Evolutionary conservation across 30 jellyfish, hydroid and myxozoan genomes (phyloP).

Genomic region (Nemopilema nomurai): DNA sequence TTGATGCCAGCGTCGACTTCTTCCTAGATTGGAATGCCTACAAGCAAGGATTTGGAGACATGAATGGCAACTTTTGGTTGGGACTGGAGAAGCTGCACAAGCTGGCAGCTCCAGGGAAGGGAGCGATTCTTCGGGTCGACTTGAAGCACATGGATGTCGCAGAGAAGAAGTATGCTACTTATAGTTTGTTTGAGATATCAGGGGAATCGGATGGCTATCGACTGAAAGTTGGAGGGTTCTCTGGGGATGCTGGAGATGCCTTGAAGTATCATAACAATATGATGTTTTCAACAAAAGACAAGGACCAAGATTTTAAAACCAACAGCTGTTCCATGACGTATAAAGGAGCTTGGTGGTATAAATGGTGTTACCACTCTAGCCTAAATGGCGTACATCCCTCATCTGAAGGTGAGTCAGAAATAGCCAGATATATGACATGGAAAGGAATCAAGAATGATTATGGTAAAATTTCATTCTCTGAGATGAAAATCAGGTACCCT

Average conservation of each 20-base stretch:
- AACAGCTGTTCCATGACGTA: slow-evolving; percentile 12
- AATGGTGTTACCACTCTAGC: not conserved
- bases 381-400: slow-evolving; percentile 23
- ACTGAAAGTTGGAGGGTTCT: slow-evolving; percentile 17
- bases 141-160: not conserved
- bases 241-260: slow-evolving; percentile 46
- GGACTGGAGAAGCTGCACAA: slow-evolving; percentile 23
- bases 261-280: slow-evolving; percentile 24
- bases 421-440: slow-evolving; percentile 7
- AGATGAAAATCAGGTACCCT: slow-evolving; percentile 2
- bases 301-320: slow-evolving; percentile 29
- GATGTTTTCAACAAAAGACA: slow-evolving; percentile 41
- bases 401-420: not conserved
- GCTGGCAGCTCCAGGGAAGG: slow-evolving; percentile 26
- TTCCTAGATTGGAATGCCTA: slow-evolving; percentile 32
- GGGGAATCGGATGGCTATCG: slow-evolving; percentile 42
- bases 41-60: slow-evolving; percentile 39
- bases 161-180: not conserved
- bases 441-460: too few relatives aligned
- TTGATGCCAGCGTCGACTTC: slow-evolving; percentile 4
- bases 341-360: slow-evolving; percentile 57
- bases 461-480: not conserved
- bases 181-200: slow-evolving; percentile 2
- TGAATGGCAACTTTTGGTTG: slow-evolving; percentile 32
- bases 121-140: slow-evolving; percentile 18